Evolutionary conservation across 2,888 invertebrate genomes (phyloP), one percentile per base, ranked within the genome.

Genomic region (Melolontha melolontha): DNA sequence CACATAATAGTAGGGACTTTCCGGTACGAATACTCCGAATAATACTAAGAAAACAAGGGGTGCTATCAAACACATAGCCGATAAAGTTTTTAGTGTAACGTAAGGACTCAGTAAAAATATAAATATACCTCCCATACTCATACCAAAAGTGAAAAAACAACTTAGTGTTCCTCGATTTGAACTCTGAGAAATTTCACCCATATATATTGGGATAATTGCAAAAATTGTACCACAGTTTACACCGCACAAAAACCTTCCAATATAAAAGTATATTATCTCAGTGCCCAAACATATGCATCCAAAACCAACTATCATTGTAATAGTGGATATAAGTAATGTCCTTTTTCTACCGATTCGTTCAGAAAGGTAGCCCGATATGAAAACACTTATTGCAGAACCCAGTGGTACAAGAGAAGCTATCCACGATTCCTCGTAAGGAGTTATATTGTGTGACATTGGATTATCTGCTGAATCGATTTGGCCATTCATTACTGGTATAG

Each of bases 91-190:
- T 0, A 84, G 84, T 17, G 84, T 80, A 84, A 92, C 94, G 83
- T 82, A 90, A 0, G 89, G 94, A 0, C 92, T 95, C 76, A 90
- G 86, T 0, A 81, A 81, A 79, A 92, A 93, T 0, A 90, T 83
- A 62, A 90, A 86, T 11, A 93, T 79, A 76, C 90, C 88, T 2
- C 93, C 93, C 1, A 87, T 47, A 0, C 83, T 83, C 44, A 92
- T 88, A 83, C 92, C 91, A 41, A 89, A 84, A 76, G 92, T 92
- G 69, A 94, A 88, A 70, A 93, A 89, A 0, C 94, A 91, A 1
- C 94, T 94, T 0, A 94, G 83, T 0, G 91, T 89, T 0, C 94
- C 95, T 70, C 95, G 86, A 8, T 90, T 87, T 16, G 91, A 90
- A 67, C 90, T 89, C 64, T 72, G 73, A 2, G 76, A 88, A 44